Evolutionary conservation across 2,888 invertebrate species (phyloP).

Genomic region (Muschampia plurimacula): DNA sequence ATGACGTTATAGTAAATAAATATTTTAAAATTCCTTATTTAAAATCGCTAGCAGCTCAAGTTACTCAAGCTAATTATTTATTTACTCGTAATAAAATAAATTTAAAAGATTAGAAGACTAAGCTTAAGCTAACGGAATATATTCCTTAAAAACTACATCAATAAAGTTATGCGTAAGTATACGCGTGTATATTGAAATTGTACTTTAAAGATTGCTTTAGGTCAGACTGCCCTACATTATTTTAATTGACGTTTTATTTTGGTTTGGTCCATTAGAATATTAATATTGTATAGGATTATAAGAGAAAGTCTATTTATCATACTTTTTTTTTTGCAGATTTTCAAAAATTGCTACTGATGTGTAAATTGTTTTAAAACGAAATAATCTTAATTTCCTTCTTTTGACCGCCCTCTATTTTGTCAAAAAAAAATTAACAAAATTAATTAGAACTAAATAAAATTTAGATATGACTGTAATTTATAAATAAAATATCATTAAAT

Average conservation of each 20-base stretch:
- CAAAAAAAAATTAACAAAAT: no score
- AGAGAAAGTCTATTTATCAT: neutral
- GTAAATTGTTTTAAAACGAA: no score
- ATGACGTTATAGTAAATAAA: neutral
- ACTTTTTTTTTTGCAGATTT: no score
- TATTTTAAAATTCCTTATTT: neutral
- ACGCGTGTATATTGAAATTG: conserved; percentile 26
- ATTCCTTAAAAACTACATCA: conserved; percentile 19
- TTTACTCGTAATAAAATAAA: neutral
- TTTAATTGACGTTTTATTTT: conserved; percentile 74
- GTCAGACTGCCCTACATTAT: conserved; percentile 48
- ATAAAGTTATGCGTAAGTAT: neutral
- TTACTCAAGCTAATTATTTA: neutral
- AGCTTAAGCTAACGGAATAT: conserved; percentile 28
- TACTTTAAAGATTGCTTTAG: conserved; percentile 35
- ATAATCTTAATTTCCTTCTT: no score
- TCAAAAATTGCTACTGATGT: no score
- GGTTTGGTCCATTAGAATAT: conserved; percentile 64
- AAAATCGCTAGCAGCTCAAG: neutral
- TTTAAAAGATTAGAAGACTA: conserved; percentile 23
- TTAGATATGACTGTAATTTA: no score
- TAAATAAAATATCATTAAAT: no score
- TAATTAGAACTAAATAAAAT: no score
- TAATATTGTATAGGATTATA: neutral
- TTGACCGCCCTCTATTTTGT: no score